Percentiles rank a stretch among this genome's conserved stretches.
These are phyloP conservation scores for Trypoxylus dichotomus DNA, from an alignment of 1,140 invertebrate genomes.

Conservation along the genomic window DNA sequence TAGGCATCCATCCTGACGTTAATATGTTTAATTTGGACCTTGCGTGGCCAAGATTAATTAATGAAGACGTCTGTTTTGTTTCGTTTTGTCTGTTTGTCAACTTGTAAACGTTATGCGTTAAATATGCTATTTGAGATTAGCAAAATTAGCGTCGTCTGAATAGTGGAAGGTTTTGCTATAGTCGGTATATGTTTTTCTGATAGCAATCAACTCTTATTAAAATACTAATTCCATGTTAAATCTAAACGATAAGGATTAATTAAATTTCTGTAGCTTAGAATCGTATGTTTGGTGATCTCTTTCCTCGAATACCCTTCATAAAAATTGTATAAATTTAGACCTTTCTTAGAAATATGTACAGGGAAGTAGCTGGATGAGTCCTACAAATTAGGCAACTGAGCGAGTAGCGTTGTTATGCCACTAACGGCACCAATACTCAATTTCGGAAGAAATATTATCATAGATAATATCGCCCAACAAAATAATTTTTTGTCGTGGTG, in stretches of 20 bases:
- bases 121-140: neutral
- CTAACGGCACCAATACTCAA: conserved; percentile 39
- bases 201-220: no score
- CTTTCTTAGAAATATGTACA: conserved; percentile 49
- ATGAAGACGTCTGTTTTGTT: conserved; percentile 9
- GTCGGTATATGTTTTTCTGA: no score
- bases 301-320: no score
- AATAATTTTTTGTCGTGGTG: no score
- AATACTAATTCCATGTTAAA: no score
- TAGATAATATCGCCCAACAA: no score
- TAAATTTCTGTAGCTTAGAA: no score
- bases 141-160: neutral
- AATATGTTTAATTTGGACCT: conserved; percentile 20
- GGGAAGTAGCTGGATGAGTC: conserved; percentile 46
- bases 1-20: neutral
- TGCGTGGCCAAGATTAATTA: conserved; percentile 11
- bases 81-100: conserved; percentile 15
- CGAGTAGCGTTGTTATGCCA: conserved; percentile 48
- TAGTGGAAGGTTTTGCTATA: no score
- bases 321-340: no score
- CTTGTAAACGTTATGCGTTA: neutral
- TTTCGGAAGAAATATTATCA: conserved; percentile 44
- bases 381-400: conserved; percentile 42
- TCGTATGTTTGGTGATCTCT: no score
- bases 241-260: no score